A percentile compares a stretch with the other conserved stretches of the same genome.
Conservation (phyloP, 2,113 vertebrate genomes). For the Loxodonta africana region DNA sequence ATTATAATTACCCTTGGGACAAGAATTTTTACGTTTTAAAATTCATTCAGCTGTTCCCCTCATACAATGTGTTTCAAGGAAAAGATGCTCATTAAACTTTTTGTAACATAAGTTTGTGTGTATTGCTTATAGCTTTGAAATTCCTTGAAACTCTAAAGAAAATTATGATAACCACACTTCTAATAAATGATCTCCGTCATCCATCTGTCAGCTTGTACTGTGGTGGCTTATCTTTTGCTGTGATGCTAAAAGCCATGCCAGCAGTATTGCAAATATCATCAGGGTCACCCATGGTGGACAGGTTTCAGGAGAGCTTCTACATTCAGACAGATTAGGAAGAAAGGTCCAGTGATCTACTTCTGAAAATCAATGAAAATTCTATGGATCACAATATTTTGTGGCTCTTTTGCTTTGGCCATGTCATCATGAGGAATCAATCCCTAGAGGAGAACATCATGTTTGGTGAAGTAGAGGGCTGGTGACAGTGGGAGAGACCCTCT, state of each 20-base stretch:
- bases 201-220: neutral
- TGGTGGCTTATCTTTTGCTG: neutral
- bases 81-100: neutral
- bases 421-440: no score
- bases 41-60: neutral
- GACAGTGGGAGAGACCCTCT: no score
- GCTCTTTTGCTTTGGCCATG: no score
- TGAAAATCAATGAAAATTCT: neutral
- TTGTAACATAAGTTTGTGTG: neutral
- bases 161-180: neutral
- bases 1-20: neutral
- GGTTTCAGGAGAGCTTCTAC: neutral
- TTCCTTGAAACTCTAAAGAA: slow-evolving; percentile 21
- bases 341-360: no score
- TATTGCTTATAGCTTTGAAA: neutral
- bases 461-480: no score
- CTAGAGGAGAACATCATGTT: no score
- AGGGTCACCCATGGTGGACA: neutral
- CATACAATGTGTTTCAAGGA: neutral
- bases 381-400: neutral
- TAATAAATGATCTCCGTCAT: neutral
- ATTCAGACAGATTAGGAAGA: no score
- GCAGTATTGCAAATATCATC: neutral
- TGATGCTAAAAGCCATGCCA: neutral
- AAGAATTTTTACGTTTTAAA: slow-evolving; percentile 30